Evolutionary conservation across 2,888 invertebrate genomes (phyloP), one percentile per base, ranked within the genome.

Genomic region (Drosophila atripex): DNA sequence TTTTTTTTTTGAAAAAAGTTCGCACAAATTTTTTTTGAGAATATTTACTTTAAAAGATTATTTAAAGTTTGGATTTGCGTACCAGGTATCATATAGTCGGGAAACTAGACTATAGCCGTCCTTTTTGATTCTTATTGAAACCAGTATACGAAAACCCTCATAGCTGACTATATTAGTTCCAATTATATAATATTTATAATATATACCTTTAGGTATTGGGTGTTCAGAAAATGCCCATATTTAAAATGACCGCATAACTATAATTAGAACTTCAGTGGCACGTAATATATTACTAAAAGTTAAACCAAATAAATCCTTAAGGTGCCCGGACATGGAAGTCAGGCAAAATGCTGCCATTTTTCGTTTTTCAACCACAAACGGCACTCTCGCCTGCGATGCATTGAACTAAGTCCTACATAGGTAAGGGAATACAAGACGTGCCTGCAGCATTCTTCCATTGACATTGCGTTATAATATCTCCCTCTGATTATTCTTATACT

Each of bases 321-420:
- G 76, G 75, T 75, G 74, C 46, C 85, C 74, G 86, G 86, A 83
- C 79, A 71, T 72, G 77, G 86, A 82, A 83, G 86, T 82, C 76
- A 74, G 75, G 76, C 69, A 82, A 85, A 85, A 78, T 73, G 76
- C 83, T 77, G 82, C 77, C 77, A 85, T 85, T 77, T 80, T 82
- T 72, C 73, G 80, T 80, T 78, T 74, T 78, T 74, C 57, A 68
- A 55, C 53, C 57, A 47, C 43, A 32, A 59, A 46, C 43, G 46
- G 21, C 18, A 16, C 25, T 23, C n/a, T 12, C 14, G 8, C n/a
- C 25, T 46, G 11, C 23, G 5, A 38, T 23, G 3, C 6, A 39
- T 25, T 11, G 16, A 25, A 21, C 8, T 11, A 28, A 30, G 55
- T 21, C 30, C 21, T 28, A 35, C 30, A 38, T 25, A 12, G 55